Evolutionary conservation across 2,797 vertebrate species (phyloP), one percentile per base, ranked within the genome.

Genomic region (Enteromius viviparus): DNA sequence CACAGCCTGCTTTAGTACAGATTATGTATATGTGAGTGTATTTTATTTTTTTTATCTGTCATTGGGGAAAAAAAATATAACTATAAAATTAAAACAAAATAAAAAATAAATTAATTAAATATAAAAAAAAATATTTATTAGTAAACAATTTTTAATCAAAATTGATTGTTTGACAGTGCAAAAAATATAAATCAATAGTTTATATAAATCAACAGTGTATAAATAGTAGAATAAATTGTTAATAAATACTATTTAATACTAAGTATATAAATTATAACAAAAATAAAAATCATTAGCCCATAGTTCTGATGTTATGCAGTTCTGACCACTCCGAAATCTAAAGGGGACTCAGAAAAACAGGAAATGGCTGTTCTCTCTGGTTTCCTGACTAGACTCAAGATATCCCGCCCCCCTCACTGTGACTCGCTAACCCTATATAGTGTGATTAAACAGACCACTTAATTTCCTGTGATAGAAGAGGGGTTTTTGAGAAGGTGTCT

Each of bases 341-440:
- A 70, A 76, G 86, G 86, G 87, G 78, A 83, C 89, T 89, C 86
- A 87, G 91, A 92, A 93, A 93, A 94, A 94, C 94, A 95, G 95
- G 95, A 96, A 96, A 95, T 92, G 90, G 92, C 89, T 93, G 80
- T 84, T 91, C 90, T 92, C 91, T 89, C 88, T 87, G 85, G 90
- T 89, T 94, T 95, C 94, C 94, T 94, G 92, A 87, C 89, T 89
- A 91, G 91, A 93, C 89, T 68, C 60, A 88, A 87, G 90, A 93
- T 68, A 69, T 76, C 87, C 87, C 80, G 49, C 71, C 79, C 86
- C 87, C 81, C 76, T 47, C 80, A 76, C 84, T 70, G 4, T 42
- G 55, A 89, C 85, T 84, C 86, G 77, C 78, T 81, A 66, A 53
- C 80, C 80, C 49, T 76, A 26, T 64, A 58, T 78, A 86, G 80